Base-by-base conservation (phyloP, 1,140 invertebrate genomes). In the Pectinophora gossypiella region DNA sequence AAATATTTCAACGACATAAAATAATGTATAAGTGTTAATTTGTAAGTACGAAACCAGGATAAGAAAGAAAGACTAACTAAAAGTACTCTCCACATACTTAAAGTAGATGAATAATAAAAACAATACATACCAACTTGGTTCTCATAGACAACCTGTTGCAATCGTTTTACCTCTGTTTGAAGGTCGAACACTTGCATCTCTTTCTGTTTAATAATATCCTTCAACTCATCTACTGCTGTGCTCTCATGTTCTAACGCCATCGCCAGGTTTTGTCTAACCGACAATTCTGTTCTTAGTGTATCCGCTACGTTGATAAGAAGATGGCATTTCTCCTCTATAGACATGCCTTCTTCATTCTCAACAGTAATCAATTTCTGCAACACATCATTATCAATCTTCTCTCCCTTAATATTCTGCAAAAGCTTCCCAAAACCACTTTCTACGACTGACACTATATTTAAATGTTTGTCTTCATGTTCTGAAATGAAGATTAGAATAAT, bases 111-210 rank as follows among this genome's bases (percentile, higher is more conserved):
- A n/a, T n/a, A n/a, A n/a, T n/a, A n/a, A n/a, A n/a, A n/a, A n/a
- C n/a, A n/a, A n/a, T n/a, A n/a, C n/a, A n/a, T n/a, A 76, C 72
- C 70, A 22, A 51, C 51, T 56, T 70, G 70, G 32, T 59, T 54
- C n/a, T 68, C 59, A 45, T 51, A 44, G 12, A 64, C 20, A 44
- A 51, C 12, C 48, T 64, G 60, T 15, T 67, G 51, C 2, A 73
- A 22, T 36, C 46, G 51, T 5, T 61, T 55, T 6, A 65, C 22
- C 21, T 73, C 61, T 5, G 42, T 54, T 40, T 73, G 54, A 3
- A 65, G 38, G n/a, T 59, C 52, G 4, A 43, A 36, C 21, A 71
- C 49, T 32, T 48, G 43, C 9, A 46, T 54, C 13, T 69, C 63
- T 18, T 71, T 68, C 43, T 64, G 42, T 16, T 63, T 48, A 0